Base-by-base conservation (phyloP, 1,140 invertebrate species). In the Pseudoatta argentina region DNA sequence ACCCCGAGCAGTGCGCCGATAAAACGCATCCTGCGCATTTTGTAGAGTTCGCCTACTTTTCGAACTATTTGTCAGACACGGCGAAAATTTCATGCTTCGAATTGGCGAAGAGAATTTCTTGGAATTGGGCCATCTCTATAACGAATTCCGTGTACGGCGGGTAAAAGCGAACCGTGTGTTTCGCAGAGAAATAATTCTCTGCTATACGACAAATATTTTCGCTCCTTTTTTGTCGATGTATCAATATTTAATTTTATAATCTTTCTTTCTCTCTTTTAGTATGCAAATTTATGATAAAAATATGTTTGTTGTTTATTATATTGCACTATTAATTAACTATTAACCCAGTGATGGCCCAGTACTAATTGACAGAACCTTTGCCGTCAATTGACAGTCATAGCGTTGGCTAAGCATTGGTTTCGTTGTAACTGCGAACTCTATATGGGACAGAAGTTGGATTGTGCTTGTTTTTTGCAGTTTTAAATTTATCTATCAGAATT, bases 111-210 rank as follows among this genome's bases (percentile, higher is more conserved):
- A n/a, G 67, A 12, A 30, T 72, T 30, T 51, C 34, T 63, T 83
- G 69, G 79, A 83, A 63, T 75, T 59, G 55, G 79, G 67, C 78
- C 64, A 71, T 24, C 39, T 21, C 44, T 83, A 34, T 61, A 83
- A 83, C 79, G 67, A 73, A 73, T 82, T 73, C 30, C 77, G 2
- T 71, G 14, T 39, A 71, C 10, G 64, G 48, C 8, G 3, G 30
- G 21, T 71, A 69, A 71, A 55, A 57, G 21, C 16, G 16, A 51
- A 3, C 30, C 7, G 51, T 51, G 7, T 6, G 14, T 10, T 51
- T 81, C 14, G 21, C 30, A 24, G 27, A 44, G 77, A 1, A 67
- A 78, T 64, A 78, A 66, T 51, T 57, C 3, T 34, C 39, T 2
- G 48, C 14, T 48, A 21, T 16, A 73, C 39, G 18, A 39, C 12